phyloP scores from a whole-genome alignment of 2,113 vertebrate genomes.

The Balaeniceps rex region DNA sequence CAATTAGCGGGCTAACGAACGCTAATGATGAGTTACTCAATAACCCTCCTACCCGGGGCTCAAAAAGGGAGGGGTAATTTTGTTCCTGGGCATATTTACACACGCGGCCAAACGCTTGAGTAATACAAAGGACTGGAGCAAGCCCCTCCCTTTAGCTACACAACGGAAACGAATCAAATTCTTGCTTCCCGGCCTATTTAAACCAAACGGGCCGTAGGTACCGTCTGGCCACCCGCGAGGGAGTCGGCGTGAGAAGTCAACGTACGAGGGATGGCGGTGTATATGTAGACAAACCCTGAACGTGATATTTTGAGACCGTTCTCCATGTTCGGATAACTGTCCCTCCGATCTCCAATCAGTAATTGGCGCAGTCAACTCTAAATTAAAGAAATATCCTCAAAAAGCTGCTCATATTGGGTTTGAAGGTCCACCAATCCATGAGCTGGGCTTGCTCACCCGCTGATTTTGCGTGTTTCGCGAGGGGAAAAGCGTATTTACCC shows the following conservation, averaged over 20 bases:
- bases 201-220: background rate
- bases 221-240: accelerated
- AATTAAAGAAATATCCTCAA: background rate
- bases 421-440: background rate
- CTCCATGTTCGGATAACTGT: no score
- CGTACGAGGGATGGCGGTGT: accelerated
- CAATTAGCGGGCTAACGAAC: background rate
- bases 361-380: no score
- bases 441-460: background rate
- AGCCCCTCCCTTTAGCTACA: background rate
- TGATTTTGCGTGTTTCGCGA: background rate
- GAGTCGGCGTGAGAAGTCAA: background rate
- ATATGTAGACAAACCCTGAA: background rate
- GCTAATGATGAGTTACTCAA: background rate
- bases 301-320: background rate
- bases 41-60: background rate
- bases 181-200: background rate
- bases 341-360: background rate
- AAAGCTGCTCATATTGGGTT: background rate
- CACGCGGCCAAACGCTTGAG: background rate
- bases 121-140: background rate
- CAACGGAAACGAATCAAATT: background rate
- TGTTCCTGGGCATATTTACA: background rate
- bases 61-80: background rate
- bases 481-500: no score